Conservation (phyloP, 2,888 invertebrate species). For the Nemurella pictetii region DNA sequence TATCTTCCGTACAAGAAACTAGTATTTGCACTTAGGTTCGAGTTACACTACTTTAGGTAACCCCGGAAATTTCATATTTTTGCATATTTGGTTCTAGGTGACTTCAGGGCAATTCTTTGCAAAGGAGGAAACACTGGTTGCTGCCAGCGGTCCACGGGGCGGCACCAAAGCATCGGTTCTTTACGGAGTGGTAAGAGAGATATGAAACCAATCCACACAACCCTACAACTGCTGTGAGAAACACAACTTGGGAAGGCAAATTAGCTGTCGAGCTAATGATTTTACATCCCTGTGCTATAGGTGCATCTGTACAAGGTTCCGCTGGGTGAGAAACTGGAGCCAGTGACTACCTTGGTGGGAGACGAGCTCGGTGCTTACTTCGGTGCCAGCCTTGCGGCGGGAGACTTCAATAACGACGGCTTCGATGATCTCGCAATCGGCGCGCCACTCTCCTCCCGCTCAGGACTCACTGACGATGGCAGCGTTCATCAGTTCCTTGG, state of each 20-base stretch:
- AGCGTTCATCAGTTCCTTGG: not conserved
- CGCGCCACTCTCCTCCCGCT: constrained; percentile 44
- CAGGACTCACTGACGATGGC: not conserved
- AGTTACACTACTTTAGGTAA: too few species aligned
- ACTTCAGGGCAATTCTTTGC: not conserved
- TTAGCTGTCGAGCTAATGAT: too few species aligned
- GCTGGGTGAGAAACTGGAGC: not conserved
- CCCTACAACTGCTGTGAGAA: too few species aligned
- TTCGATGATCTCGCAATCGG: constrained; percentile 49
- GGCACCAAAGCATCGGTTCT: not conserved
- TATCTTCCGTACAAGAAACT: too few species aligned
- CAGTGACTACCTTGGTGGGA: constrained; percentile 40
- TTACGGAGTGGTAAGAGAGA: not conserved
- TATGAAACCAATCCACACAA: not conserved
- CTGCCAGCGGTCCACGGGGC: not conserved
- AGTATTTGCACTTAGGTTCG: too few species aligned
- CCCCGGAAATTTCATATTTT: too few species aligned
- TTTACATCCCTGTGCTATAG: too few species aligned
- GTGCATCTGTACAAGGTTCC: too few species aligned
- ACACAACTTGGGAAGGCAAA: too few species aligned
- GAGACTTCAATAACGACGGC: constrained; percentile 49
- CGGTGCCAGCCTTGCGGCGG: constrained; percentile 48
- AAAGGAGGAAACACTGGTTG: not conserved
- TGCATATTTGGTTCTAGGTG: not conserved
- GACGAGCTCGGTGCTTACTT: constrained; percentile 48